Evolutionary conservation across 2,113 vertebrate species (phyloP).

Genomic region (Odontesthes bonariensis): DNA sequence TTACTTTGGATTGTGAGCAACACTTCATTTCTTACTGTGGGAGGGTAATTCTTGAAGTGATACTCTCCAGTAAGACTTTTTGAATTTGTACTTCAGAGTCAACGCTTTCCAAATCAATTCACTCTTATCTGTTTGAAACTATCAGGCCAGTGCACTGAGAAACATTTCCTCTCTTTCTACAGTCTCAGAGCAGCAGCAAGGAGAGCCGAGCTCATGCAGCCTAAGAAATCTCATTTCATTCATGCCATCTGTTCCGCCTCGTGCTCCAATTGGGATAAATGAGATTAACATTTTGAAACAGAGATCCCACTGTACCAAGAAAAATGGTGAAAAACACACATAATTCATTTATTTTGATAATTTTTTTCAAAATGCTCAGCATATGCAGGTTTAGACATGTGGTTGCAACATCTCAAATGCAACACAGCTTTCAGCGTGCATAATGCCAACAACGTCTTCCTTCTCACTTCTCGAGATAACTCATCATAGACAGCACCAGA

Average conservation of each 20-base stretch:
- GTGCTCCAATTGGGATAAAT: slow-evolving; percentile 49
- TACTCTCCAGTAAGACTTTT: slow-evolving; percentile 17
- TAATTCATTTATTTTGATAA: slow-evolving; percentile 7
- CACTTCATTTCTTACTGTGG: background rate
- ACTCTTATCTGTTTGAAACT: slow-evolving; percentile 38
- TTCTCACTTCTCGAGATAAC: background rate
- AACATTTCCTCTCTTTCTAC: slow-evolving; percentile 11
- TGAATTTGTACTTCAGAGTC: slow-evolving; percentile 19
- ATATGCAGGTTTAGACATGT: slow-evolving; percentile 5
- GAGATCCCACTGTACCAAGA: slow-evolving; percentile 5
- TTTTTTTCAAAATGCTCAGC: background rate
- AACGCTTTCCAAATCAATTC: slow-evolving; percentile 26
- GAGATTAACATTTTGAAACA: slow-evolving; percentile 55
- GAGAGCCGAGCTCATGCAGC: slow-evolving; percentile 25
- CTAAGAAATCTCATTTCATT: slow-evolving; percentile 52
- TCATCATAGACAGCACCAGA: slow-evolving; percentile 7
- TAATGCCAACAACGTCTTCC: slow-evolving; percentile 12
- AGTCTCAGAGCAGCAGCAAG: slow-evolving; percentile 29
- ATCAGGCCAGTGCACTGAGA: slow-evolving; percentile 10
- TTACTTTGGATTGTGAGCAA: slow-evolving; percentile 25
- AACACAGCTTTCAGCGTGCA: background rate
- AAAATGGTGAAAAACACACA: background rate
- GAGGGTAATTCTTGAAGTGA: slow-evolving; percentile 1
- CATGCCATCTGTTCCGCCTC: slow-evolving; percentile 62
- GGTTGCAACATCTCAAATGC: slow-evolving; percentile 11